These are phyloP conservation scores for Ophion obscuratus DNA, from an alignment of 2,888 invertebrate genomes.

Conservation along the genomic window DNA sequence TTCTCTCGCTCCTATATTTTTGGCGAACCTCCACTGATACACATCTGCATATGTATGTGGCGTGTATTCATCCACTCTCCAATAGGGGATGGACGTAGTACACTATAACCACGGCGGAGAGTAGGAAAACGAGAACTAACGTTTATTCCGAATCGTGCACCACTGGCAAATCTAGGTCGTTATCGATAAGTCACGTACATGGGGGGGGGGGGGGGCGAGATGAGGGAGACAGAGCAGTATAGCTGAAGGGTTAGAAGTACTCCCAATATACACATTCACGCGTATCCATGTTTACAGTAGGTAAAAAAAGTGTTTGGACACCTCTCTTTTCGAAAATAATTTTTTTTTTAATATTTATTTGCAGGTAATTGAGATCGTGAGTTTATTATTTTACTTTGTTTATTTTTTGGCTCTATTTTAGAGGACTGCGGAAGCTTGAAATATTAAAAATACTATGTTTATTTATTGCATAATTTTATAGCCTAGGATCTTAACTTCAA, in stretches of 20 bases:
- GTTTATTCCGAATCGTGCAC: slow-evolving; percentile 61
- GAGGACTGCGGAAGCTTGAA: too few species aligned
- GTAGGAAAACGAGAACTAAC: slow-evolving; percentile 65
- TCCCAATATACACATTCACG: neutral
- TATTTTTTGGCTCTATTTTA: neutral
- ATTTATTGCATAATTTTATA: too few species aligned
- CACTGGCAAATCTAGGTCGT: slow-evolving; percentile 66
- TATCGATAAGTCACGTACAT: slow-evolving; percentile 66
- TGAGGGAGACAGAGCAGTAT: slow-evolving; percentile 18
- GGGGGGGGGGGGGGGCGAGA: slow-evolving; percentile 33
- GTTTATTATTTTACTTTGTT: neutral
- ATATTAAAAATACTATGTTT: too few species aligned
- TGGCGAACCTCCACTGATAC: slow-evolving; percentile 45
- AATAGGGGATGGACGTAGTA: slow-evolving; percentile 63
- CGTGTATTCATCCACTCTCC: slow-evolving; percentile 62
- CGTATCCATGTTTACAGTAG: neutral
- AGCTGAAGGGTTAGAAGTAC: slow-evolving; percentile 41
- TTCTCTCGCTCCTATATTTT: slow-evolving; percentile 34
- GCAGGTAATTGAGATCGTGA: neutral
- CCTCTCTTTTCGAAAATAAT: neutral
- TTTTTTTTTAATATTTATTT: neutral
- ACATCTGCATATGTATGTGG: slow-evolving; percentile 38
- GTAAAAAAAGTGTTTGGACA: neutral
- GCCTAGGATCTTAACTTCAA: too few species aligned
- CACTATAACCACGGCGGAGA: slow-evolving; percentile 58